These are phyloP conservation scores for Gymnobelideus leadbeateri DNA, from an alignment of 2,113 vertebrate genomes.

Conservation along the genomic window DNA sequence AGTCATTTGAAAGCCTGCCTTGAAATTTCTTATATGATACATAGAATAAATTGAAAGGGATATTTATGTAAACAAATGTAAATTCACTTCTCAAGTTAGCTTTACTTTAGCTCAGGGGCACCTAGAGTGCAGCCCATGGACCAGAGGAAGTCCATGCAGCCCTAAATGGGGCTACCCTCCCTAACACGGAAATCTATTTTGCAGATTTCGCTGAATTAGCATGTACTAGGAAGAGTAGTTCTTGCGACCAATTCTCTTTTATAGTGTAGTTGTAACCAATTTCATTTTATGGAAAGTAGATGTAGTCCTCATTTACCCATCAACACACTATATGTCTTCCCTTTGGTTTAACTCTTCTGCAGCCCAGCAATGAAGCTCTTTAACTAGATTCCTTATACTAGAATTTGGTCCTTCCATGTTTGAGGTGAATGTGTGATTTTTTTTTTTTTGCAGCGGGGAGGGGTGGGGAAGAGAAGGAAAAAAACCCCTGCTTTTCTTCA, in stretches of 20 bases:
- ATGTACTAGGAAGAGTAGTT: background rate
- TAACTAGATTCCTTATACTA: background rate
- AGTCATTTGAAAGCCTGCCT: background rate
- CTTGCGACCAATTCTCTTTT: background rate
- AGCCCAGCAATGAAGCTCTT: background rate
- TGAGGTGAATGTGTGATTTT: background rate
- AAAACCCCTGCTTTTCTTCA: background rate
- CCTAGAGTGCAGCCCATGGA: background rate
- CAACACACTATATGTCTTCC: background rate
- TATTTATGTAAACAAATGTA: background rate
- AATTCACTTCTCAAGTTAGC: background rate
- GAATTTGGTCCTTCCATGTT: background rate
- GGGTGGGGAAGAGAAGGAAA: background rate
- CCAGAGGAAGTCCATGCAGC: background rate
- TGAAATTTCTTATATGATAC: background rate
- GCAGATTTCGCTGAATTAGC: background rate
- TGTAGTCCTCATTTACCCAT: background rate
- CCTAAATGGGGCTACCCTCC: background rate
- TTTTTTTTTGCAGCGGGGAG: background rate
- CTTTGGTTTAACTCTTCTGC: conserved; percentile 12
- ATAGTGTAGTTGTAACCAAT: conserved; percentile 52
- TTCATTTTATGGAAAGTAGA: conserved; percentile 35
- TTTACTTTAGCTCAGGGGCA: background rate
- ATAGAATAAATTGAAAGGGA: background rate
- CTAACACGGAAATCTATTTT: background rate